Evolutionary conservation across 2,888 invertebrate species (phyloP).

Genomic region (Belgica antarctica): DNA sequence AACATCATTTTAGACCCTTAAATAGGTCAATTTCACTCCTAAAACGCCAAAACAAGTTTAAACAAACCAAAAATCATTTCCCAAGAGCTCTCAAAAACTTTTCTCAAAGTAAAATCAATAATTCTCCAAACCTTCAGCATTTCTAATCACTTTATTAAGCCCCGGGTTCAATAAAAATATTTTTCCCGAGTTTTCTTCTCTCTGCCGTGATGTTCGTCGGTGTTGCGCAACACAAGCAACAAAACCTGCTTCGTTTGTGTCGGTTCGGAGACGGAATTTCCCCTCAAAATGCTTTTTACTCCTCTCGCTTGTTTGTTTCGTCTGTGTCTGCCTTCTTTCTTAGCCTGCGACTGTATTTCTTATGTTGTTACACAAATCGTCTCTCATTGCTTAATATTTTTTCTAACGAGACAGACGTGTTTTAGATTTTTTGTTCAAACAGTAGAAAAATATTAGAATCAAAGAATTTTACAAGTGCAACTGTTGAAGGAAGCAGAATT

Average conservation of each 20-base stretch:
- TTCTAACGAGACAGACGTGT: conserved; percentile 43
- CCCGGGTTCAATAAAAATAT: not conserved
- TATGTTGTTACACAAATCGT: conserved; percentile 38
- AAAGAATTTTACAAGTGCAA: conserved; percentile 25
- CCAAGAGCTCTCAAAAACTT: too few species aligned
- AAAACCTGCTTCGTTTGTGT: conserved; percentile 4
- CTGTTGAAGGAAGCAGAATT: not conserved
- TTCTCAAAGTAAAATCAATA: too few species aligned
- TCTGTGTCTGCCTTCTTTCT: conserved; percentile 24
- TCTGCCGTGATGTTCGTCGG: not conserved
- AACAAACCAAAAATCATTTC: too few species aligned
- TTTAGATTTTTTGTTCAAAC: conserved; percentile 31
- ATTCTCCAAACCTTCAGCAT: too few species aligned
- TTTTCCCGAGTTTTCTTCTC: not conserved
- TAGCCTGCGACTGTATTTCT: conserved; percentile 23
- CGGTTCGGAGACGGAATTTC: conserved; percentile 25
- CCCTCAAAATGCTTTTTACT: conserved; percentile 24
- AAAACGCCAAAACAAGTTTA: too few species aligned
- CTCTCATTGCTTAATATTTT: conserved; percentile 43
- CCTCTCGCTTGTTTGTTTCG: not conserved
- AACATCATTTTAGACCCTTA: too few species aligned
- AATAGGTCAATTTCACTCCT: too few species aligned
- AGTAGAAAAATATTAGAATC: not conserved
- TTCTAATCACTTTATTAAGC: not conserved
- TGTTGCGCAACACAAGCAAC: not conserved